These are phyloP conservation scores for Tachypleus tridentatus DNA, from an alignment of 1,140 invertebrate genomes.

Conservation along the genomic window DNA sequence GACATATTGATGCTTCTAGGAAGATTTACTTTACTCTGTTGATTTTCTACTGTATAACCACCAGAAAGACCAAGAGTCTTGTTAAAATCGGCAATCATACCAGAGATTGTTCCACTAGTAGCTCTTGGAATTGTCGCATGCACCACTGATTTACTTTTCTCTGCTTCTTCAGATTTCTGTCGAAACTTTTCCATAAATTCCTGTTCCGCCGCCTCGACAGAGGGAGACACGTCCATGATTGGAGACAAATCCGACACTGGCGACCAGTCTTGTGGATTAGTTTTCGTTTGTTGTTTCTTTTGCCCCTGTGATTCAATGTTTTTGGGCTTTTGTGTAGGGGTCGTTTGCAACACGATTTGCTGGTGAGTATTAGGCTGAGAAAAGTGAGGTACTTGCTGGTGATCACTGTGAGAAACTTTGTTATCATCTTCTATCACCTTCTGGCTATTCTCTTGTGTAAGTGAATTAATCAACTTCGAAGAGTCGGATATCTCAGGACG, in stretches of 20 bases:
- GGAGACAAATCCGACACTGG: slow-evolving; percentile 40
- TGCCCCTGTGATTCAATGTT: slow-evolving; percentile 33
- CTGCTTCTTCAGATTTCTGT: slow-evolving; percentile 1
- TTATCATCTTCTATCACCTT: slow-evolving; percentile 4
- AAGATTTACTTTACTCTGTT: neutral
- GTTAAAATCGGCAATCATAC: slow-evolving; percentile 43
- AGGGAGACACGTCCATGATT: slow-evolving; percentile 40
- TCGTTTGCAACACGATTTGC: slow-evolving; percentile 5
- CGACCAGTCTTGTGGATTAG: slow-evolving; percentile 35
- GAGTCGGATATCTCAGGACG: neutral
- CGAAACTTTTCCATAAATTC: slow-evolving; percentile 32
- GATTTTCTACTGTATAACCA: neutral
- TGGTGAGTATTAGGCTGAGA: slow-evolving; percentile 7
- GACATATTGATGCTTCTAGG: slow-evolving; percentile 34
- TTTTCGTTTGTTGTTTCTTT: slow-evolving; percentile 32
- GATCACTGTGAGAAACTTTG: slow-evolving; percentile 9
- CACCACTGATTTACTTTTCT: neutral
- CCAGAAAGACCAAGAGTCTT: slow-evolving; percentile 20
- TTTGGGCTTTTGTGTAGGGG: slow-evolving; percentile 23
- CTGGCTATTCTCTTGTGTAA: neutral
- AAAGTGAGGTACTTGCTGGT: slow-evolving; percentile 1
- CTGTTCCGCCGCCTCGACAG: slow-evolving; percentile 39
- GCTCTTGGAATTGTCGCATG: slow-evolving; percentile 20
- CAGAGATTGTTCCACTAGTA: slow-evolving; percentile 35
- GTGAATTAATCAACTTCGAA: neutral